Evolutionary conservation across 2,888 invertebrate species (phyloP).

Genomic region (Pseudococcus longispinus): DNA sequence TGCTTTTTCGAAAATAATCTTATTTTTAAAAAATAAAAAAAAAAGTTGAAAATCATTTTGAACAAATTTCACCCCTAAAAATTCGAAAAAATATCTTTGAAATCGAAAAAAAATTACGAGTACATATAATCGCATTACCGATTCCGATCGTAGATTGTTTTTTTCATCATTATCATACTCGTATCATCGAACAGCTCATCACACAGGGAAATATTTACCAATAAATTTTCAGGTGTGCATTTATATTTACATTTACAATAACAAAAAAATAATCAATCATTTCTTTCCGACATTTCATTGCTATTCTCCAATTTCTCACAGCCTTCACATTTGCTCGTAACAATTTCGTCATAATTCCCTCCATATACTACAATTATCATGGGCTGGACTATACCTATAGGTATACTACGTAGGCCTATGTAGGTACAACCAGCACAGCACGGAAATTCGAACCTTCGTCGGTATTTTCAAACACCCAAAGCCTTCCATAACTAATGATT

Average conservation of each 20-base stretch:
- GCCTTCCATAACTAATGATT: neutral
- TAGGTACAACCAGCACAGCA: neutral
- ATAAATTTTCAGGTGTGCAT: neutral
- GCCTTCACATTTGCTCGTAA: neutral
- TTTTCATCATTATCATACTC: neutral
- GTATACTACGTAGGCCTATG: too few relatives aligned
- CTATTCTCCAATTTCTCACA: constrained; percentile 5
- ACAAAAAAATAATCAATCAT: constrained; percentile 22
- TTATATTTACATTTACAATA: neutral
- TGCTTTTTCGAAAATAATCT: too few relatives aligned
- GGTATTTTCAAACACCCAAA: neutral
- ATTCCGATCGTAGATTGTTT: neutral
- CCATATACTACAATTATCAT: neutral
- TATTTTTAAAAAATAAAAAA: too few relatives aligned
- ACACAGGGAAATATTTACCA: neutral
- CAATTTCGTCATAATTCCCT: neutral
- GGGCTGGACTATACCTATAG: neutral
- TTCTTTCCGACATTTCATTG: neutral
- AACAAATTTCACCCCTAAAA: too few relatives aligned
- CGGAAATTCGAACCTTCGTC: constrained; percentile 6
- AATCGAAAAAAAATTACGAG: too few relatives aligned
- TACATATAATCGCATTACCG: neutral
- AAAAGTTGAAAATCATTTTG: too few relatives aligned
- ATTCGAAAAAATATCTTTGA: too few relatives aligned
- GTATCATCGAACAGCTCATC: neutral